A percentile compares a stretch with the other conserved stretches of the same genome.
phyloP scores from a whole-genome alignment of 2,797 vertebrate genomes.

The Pelobates cultripes region DNA sequence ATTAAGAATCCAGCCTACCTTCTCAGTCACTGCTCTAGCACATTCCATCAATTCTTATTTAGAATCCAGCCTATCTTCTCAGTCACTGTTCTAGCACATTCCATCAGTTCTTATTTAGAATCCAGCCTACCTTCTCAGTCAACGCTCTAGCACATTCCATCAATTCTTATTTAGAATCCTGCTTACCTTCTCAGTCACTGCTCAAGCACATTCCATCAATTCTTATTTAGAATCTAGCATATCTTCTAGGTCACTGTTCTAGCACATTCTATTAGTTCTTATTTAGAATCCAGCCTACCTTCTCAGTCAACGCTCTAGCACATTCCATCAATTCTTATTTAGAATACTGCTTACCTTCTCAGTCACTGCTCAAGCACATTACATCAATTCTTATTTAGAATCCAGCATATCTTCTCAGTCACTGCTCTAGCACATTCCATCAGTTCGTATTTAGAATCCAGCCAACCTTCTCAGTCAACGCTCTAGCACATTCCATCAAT shows the following conservation, averaged over 20 bases:
- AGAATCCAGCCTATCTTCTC: too few relatives aligned
- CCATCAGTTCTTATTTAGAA: too few relatives aligned
- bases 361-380: constrained; percentile 91
- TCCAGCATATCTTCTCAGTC: constrained; percentile 88
- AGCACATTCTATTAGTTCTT: constrained; percentile 94
- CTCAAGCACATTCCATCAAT: constrained; percentile 91
- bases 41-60: too few relatives aligned
- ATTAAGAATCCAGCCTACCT: too few relatives aligned
- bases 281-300: constrained; percentile 84
- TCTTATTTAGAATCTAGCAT: constrained; percentile 90
- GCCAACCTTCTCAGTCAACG: constrained; percentile 93
- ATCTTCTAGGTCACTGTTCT: constrained; percentile 96
- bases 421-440: constrained; percentile 93
- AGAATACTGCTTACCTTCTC: constrained; percentile 85
- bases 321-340: constrained; percentile 96
- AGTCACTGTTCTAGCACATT: too few relatives aligned
- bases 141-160: too few relatives aligned
- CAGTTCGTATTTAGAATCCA: constrained; percentile 85
- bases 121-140: too few relatives aligned
- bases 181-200: constrained; percentile 95
- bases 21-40: too few relatives aligned
- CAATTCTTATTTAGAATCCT: too few relatives aligned
- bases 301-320: constrained; percentile 91
- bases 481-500: constrained; percentile 92
- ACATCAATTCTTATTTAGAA: constrained; percentile 91